Conservation (phyloP, 2,888 invertebrate genomes). For the Andrena bucephala region DNA sequence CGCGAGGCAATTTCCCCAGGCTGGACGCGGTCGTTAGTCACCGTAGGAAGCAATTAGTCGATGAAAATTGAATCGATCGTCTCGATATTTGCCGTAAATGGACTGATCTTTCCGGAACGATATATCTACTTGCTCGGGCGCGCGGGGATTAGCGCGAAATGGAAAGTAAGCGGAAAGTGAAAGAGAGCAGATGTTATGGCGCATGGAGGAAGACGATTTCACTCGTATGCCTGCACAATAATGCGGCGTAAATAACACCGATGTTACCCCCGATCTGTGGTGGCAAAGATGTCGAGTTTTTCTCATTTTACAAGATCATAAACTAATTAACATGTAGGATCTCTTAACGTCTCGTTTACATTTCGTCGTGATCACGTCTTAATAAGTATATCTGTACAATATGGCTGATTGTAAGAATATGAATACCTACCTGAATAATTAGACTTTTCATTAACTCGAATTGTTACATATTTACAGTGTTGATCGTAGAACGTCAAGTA, state of each 20-base stretch:
- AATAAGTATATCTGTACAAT: too few species aligned
- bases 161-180: conserved; percentile 78
- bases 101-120: conserved; percentile 42
- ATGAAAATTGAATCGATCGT: conserved; percentile 1
- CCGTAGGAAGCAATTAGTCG: conserved; percentile 9
- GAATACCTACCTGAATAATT: too few species aligned
- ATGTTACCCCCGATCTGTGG: conserved; percentile 34
- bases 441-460: too few species aligned
- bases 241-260: conserved; percentile 6
- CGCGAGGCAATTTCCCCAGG: background rate
- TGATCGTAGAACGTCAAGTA: too few species aligned
- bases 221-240: conserved; percentile 39
- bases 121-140: conserved; percentile 43
- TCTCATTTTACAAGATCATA: background rate
- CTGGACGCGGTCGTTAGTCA: background rate
- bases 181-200: conserved; percentile 70
- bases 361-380: too few species aligned
- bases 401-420: too few species aligned
- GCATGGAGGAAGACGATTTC: conserved; percentile 62
- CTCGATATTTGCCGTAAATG: conserved; percentile 14
- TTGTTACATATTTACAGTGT: too few species aligned
- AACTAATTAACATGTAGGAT: background rate
- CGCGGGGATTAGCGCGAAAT: conserved; percentile 66
- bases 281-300: background rate
- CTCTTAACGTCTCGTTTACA: too few species aligned